Evolutionary conservation across 92 coral and sea anemone genomes (phyloP).

Genomic region (Palythoa grandis): DNA sequence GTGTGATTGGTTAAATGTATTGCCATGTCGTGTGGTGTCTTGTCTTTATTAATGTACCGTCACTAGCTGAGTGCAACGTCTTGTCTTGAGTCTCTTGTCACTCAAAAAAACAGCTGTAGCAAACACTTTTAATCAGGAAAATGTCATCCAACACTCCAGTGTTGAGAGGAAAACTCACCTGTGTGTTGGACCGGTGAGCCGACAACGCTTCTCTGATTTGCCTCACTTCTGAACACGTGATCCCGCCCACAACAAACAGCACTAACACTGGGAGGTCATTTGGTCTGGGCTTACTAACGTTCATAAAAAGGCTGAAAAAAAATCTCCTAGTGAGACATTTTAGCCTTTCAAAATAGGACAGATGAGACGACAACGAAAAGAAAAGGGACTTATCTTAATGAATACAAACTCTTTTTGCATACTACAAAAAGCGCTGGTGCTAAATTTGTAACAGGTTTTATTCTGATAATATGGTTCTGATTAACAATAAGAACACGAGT

Average conservation of each 20-base stretch:
- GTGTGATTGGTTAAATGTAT: not conserved
- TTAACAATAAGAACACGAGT: no score
- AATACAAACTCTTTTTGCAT: no score
- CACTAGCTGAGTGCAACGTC: not conserved
- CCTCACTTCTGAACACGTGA: conserved; percentile 90
- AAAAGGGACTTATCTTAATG: no score
- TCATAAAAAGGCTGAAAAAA: conserved; percentile 85
- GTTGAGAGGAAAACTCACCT: conserved; percentile 53
- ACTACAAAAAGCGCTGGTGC: no score
- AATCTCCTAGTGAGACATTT: not conserved
- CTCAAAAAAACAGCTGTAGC: not conserved
- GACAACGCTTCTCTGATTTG: conserved; percentile 85
- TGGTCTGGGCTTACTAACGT: conserved; percentile 97
- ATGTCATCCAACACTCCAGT: not conserved
- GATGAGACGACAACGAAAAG: no score
- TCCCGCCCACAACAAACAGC: conserved; percentile 90
- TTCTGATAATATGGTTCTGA: no score
- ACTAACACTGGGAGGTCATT: conserved; percentile 86
- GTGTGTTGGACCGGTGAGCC: conserved; percentile 79
- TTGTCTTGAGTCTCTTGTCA: not conserved
- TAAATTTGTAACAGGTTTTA: no score
- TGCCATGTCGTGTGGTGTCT: not conserved
- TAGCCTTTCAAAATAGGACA: not conserved
- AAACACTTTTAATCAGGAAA: not conserved
- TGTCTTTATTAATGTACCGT: no score